Evolutionary conservation across 30 jellyfish, hydroid and myxozoan species (phyloP), one percentile per base, ranked within the genome.

Genomic region (Clytia hemisphaerica): DNA sequence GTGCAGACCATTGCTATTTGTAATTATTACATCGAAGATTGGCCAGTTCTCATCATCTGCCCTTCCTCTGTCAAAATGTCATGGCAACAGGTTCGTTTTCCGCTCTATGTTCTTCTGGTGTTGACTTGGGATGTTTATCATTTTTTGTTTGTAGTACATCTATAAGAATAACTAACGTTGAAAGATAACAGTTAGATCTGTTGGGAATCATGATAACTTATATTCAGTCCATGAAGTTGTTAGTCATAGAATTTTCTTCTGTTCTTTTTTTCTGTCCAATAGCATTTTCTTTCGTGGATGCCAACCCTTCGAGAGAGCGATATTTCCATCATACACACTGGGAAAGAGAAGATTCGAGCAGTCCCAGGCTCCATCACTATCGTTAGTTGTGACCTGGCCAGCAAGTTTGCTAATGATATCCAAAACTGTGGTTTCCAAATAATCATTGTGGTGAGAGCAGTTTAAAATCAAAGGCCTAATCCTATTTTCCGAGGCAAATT

Each of bases 21-120:
- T 29, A 51, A 55, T 9, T 79, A 72, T 49, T 87, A 79, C 70
- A 65, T 69, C 45, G 48, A 73, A 4, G 94, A 87, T 25, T 87
- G 97, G 97, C 97, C 97, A 35, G 58, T 87, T 0, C 83, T 87
- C n/a, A 79, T 87, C 25, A 71, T 87, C 4, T 25, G 93, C 4
- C 97, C 97, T 2, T 87, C 97, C 6, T 87, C 97, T 3, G 90
- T 87, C 51, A 73, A 76, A 62, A 78, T 79, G 61, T 35, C 97
- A 14, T 87, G 97, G 97, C 67, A 83, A 32, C 92, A 79, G 87
- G 97, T 87, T 18, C 48, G 65, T 3, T 42, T 42, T 42, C 18
- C 19, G 54, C 19, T 42, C 0, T 0, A 42, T 42, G n/a, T n/a
- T n/a, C n/a, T n/a, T n/a, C n/a, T n/a, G n/a, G n/a, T n/a, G n/a